phyloP scores from a whole-genome alignment of 1,140 invertebrate genomes.

The Homarus americanus region DNA sequence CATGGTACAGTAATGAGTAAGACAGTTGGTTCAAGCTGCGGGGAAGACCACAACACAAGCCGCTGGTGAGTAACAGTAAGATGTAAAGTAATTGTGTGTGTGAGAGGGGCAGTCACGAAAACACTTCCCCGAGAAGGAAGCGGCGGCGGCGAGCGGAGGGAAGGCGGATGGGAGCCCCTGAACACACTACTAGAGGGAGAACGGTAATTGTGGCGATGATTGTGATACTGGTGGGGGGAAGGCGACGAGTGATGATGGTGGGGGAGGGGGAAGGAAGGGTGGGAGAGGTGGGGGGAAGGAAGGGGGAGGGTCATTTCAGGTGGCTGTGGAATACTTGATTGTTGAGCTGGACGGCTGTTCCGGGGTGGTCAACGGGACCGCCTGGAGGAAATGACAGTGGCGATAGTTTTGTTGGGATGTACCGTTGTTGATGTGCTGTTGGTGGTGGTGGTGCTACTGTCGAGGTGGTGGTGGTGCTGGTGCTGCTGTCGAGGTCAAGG shows the following conservation, averaged over 20 bases:
- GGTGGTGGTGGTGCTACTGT: neutral
- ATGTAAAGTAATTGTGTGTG: no score
- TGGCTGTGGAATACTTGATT: conserved; percentile 1
- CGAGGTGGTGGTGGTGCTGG: neutral
- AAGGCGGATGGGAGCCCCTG: neutral
- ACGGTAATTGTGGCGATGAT: neutral
- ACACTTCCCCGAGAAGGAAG: neutral
- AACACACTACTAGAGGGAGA: neutral
- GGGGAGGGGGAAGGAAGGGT: neutral
- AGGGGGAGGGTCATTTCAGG: neutral
- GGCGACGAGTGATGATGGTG: neutral
- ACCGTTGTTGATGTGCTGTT: neutral
- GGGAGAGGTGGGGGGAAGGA: neutral
- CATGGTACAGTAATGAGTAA: no score
- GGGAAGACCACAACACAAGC: no score
- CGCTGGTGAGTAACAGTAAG: no score
- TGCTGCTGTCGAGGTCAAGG: no score
- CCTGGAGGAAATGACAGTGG: neutral
- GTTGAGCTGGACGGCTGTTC: neutral
- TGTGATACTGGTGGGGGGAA: neutral
- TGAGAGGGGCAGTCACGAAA: neutral
- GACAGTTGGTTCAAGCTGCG: no score
- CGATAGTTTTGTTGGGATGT: neutral
- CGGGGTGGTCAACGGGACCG: neutral
- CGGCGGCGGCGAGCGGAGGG: neutral